Evolutionary conservation across 1,140 invertebrate genomes (phyloP).

Genomic region (Bombus huntii): DNA sequence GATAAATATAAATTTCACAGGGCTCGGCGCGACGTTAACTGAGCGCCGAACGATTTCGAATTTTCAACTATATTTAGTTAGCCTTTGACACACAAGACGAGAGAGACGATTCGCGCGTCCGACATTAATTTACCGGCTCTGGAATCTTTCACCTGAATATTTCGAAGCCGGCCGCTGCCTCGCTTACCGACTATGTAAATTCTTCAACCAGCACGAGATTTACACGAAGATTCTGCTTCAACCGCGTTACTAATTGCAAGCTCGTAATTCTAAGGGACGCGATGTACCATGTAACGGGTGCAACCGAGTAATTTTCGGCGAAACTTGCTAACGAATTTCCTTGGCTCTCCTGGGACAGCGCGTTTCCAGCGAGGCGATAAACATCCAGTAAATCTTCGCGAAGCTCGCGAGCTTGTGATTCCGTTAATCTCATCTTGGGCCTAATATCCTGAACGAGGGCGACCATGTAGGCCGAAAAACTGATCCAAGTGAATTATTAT

Average conservation of each 20-base stretch:
- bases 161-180: neutral
- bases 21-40: neutral
- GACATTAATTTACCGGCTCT: slow-evolving; percentile 4
- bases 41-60: slow-evolving; percentile 19
- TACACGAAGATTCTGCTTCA: too few species aligned
- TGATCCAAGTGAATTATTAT: slow-evolving; percentile 55
- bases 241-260: too few species aligned
- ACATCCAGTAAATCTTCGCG: too few species aligned
- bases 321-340: neutral
- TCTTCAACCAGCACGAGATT: too few species aligned
- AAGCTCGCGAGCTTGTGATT: neutral
- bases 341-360: neutral
- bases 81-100: slow-evolving; percentile 19
- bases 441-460: slow-evolving; percentile 32
- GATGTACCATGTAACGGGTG: neutral
- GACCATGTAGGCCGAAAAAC: slow-evolving; percentile 15
- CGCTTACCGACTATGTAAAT: too few species aligned
- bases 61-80: slow-evolving; percentile 30
- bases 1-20: slow-evolving; percentile 38
- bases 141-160: slow-evolving; percentile 12
- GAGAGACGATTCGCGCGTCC: slow-evolving; percentile 11
- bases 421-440: slow-evolving; percentile 31
- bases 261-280: too few species aligned
- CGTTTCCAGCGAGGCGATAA: neutral
- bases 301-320: neutral